Evolutionary conservation across 2,113 vertebrate species (phyloP).

Genomic region (Malurus cyaneus): DNA sequence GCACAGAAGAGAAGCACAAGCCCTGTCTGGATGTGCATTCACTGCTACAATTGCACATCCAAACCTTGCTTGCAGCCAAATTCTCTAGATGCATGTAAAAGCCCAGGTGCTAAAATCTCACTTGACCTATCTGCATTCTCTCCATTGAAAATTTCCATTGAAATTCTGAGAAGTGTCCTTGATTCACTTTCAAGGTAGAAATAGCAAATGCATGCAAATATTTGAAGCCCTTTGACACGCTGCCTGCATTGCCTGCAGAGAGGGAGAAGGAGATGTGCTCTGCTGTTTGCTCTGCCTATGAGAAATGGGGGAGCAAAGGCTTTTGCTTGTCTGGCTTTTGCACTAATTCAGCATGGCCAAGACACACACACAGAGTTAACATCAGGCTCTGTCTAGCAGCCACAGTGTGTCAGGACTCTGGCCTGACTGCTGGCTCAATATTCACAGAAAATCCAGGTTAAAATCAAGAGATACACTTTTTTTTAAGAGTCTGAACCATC

Average conservation of each 20-base stretch:
- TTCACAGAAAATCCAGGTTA: neutral
- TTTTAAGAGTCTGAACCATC: neutral
- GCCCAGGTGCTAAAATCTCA: neutral
- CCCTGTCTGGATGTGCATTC: neutral
- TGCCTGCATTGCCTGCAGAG: neutral
- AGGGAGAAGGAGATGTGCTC: neutral
- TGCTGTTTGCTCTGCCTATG: neutral
- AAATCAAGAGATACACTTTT: neutral
- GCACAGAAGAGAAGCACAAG: neutral
- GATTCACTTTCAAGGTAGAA: neutral
- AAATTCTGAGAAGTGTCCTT: neutral
- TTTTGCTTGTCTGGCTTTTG: neutral
- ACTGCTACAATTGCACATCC: neutral
- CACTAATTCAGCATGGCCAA: neutral
- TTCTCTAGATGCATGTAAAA: neutral
- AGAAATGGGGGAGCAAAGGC: neutral
- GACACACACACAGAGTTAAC: neutral
- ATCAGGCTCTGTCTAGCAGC: neutral
- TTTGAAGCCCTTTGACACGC: neutral
- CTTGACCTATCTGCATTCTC: neutral
- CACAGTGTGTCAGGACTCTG: neutral
- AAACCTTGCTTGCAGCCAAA: neutral
- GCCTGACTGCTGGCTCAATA: neutral
- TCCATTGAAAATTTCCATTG: neutral
- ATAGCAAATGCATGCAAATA: neutral